phyloP scores from a whole-genome alignment of 2,888 invertebrate species.

The Oxystoma pomonae region DNA sequence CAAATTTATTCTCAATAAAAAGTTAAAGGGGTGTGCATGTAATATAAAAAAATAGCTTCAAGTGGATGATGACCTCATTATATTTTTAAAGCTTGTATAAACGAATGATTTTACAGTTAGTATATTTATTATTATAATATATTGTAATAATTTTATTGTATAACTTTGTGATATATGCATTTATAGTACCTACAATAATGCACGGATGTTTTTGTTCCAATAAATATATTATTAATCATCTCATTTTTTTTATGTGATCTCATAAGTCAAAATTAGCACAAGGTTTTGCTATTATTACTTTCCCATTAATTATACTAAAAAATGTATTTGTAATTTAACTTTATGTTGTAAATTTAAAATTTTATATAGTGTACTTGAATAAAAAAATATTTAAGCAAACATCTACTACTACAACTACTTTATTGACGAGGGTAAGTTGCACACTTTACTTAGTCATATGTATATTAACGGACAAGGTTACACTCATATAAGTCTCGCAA shows the following conservation, averaged over 20 bases:
- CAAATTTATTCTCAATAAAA: too few relatives aligned
- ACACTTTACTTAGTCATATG: too few relatives aligned
- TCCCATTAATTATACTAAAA: slow-evolving; percentile 25
- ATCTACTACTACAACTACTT: too few relatives aligned
- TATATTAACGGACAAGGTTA: too few relatives aligned
- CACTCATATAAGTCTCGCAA: too few relatives aligned
- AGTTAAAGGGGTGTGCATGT: too few relatives aligned
- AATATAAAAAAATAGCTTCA: too few relatives aligned
- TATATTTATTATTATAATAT: slow-evolving; percentile 20
- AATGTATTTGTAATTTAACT: slow-evolving; percentile 30
- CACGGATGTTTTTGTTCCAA: slow-evolving; percentile 15
- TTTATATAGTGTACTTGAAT: slow-evolving; percentile 43
- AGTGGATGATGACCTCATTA: neutral
- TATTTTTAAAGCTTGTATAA: slow-evolving; percentile 16
- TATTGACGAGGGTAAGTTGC: too few relatives aligned
- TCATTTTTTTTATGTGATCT: slow-evolving; percentile 35
- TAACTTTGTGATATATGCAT: slow-evolving; percentile 42
- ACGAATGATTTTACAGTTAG: slow-evolving; percentile 23
- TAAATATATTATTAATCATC: slow-evolving; percentile 13
- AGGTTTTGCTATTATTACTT: slow-evolving; percentile 28
- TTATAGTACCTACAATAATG: slow-evolving; percentile 21
- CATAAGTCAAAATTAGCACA: slow-evolving; percentile 40
- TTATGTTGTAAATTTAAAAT: slow-evolving; percentile 40
- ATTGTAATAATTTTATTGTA: slow-evolving; percentile 26
- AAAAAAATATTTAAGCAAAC: slow-evolving; percentile 43